Evolutionary conservation across 53 echinoderm and acorn worm species (phyloP), one percentile per base, ranked within the genome.

Genomic region (Hippasteria phrygiana): DNA sequence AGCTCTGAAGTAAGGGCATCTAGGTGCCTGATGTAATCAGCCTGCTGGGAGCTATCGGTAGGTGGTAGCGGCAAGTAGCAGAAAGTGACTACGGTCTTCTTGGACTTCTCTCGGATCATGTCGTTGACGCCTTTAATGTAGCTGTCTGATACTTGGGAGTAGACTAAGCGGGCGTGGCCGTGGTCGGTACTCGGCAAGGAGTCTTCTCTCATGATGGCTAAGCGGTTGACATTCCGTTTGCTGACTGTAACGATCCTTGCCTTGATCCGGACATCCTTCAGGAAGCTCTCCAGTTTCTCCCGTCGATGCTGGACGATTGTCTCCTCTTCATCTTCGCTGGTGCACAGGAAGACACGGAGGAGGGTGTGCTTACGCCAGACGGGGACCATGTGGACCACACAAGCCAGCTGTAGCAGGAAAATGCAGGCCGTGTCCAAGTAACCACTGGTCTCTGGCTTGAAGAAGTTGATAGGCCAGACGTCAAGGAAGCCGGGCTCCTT

Each of bases 401-500:
- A 95, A 28, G 97, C 94, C 9, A 97, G 87, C 77, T 97, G 97
- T 29, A 97, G 88, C 29, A 97, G 80, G 70, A 97, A 97, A 39
- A 97, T 94, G 26, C 97, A 97, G 0, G 97, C 92, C 4, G 97
- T 97, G 62, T 97, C 97, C 6, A 97, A 89, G 75, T 97, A 97
- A 0, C 95, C 95, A 10, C 90, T 92, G 5, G 95, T 94, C 64
- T 97, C 97, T 8, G 97, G 97, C 65, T 97, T 97, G 51, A 97
- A 90, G 85, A 97, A 95, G 80, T 97, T 97, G 54, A 97, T 82
- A 2, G 97, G 97, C 97, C 97, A 97, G 38, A 97, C 90, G 73
- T 97, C 94, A 5, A 97, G 89, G 78, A 75, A 91, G 6, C 63
- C 71, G 33, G 71, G 77, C 37, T 69, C 73, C 31, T 87, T 31